A percentile compares a stretch with the other conserved stretches of the same genome.
phyloP scores from a whole-genome alignment of 2,888 invertebrate genomes.

The Xestoiulus laeticollis region DNA sequence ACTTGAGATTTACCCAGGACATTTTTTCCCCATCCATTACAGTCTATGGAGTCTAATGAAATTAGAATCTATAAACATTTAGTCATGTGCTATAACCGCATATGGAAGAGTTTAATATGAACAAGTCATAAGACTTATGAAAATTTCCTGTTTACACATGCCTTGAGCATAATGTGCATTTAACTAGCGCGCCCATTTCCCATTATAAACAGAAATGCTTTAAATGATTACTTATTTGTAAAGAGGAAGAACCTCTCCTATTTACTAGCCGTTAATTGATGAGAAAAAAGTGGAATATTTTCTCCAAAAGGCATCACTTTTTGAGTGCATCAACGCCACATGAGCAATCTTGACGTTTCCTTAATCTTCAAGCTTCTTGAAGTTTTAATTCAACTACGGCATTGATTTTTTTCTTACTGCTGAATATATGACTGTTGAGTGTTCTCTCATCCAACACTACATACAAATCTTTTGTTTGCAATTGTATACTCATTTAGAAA shows the following conservation, averaged over 20 bases:
- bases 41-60: neutral
- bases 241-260: neutral
- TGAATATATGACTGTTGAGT: neutral
- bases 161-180: neutral
- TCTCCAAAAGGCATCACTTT: neutral
- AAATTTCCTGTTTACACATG: neutral
- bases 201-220: neutral
- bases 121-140: neutral
- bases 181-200: conserved; percentile 17
- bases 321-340: neutral
- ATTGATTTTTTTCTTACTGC: neutral
- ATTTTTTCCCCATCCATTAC: neutral
- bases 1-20: neutral
- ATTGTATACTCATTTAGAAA: neutral
- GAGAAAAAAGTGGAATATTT: neutral
- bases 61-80: neutral
- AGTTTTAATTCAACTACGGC: neutral
- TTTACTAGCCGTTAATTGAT: neutral
- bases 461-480: neutral
- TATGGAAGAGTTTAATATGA: conserved; percentile 19
- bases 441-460: neutral
- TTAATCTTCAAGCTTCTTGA: neutral
- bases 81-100: conserved; percentile 13
- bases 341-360: neutral
- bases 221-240: neutral